Percentiles rank a stretch among this genome's conserved stretches.
These are phyloP conservation scores for Phallusia fumigata DNA, from an alignment of 23 tunicate genomes.

Conservation along the genomic window DNA sequence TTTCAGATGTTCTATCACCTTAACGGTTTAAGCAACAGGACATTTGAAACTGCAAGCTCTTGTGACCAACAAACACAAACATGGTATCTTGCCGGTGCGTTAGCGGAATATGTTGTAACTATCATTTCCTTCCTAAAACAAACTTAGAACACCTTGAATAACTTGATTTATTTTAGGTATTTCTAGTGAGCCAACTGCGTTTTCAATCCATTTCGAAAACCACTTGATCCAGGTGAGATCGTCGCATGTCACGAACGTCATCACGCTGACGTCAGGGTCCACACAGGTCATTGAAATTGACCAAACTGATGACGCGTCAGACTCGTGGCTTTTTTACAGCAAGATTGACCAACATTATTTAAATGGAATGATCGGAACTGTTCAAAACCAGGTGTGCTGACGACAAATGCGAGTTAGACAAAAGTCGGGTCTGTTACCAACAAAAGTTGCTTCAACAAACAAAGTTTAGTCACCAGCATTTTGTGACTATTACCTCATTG, in stretches of 20 bases:
- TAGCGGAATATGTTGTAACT: background rate
- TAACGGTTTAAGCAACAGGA: slow-evolving; percentile 8
- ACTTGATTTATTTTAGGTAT: background rate
- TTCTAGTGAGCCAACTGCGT: background rate
- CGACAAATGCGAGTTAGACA: too few relatives aligned
- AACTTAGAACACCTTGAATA: background rate
- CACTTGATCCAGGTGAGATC: slow-evolving; percentile 27
- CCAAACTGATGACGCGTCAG: background rate
- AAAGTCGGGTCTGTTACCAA: too few relatives aligned
- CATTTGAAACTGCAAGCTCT: background rate
- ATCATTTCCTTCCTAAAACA: background rate
- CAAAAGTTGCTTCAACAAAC: too few relatives aligned
- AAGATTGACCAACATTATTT: background rate
- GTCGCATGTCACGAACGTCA: slow-evolving; percentile 5
- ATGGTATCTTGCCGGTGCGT: slow-evolving; percentile 12
- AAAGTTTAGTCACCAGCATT: too few relatives aligned
- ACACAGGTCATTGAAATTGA: slow-evolving; percentile 2
- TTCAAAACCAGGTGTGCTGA: slow-evolving; percentile 5
- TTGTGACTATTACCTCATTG: too few relatives aligned
- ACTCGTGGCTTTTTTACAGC: slow-evolving; percentile 1
- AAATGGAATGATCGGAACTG: slow-evolving; percentile 13
- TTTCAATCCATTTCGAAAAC: slow-evolving; percentile 13
- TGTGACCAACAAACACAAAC: slow-evolving; percentile 6
- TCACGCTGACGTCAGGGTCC: slow-evolving; percentile 15
- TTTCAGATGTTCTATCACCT: background rate